These are phyloP conservation scores for Condylostylus longicornis DNA, from an alignment of 1,140 invertebrate species.

Conservation along the genomic window DNA sequence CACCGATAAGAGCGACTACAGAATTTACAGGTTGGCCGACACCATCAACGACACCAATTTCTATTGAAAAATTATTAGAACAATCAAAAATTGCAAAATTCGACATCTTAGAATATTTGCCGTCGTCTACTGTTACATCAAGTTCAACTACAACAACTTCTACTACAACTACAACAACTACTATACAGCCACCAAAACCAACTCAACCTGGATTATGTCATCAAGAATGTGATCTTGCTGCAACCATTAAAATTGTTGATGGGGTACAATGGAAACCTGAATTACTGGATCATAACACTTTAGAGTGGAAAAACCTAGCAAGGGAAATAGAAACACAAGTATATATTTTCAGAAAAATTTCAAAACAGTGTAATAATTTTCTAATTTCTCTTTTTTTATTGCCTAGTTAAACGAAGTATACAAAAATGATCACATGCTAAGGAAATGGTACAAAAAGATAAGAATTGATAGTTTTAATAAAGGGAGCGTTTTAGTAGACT, in stretches of 20 bases:
- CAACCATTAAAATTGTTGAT: slow-evolving; percentile 66
- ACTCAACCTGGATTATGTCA: slow-evolving; percentile 68
- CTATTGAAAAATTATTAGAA: slow-evolving; percentile 62
- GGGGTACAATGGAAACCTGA: slow-evolving; percentile 71
- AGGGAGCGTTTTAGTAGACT: slow-evolving; percentile 75
- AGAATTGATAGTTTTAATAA: slow-evolving; percentile 75
- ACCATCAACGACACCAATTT: slow-evolving; percentile 65
- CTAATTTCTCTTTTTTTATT: slow-evolving; percentile 1
- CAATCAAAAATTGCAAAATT: slow-evolving; percentile 47
- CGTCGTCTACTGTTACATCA: too few species aligned
- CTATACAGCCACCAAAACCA: slow-evolving; percentile 50
- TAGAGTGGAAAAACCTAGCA: slow-evolving; percentile 68
- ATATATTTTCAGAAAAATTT: too few species aligned
- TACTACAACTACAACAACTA: slow-evolving; percentile 61
- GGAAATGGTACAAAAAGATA: slow-evolving; percentile 69
- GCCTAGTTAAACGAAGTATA: slow-evolving; percentile 68
- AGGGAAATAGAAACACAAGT: slow-evolving; percentile 65
- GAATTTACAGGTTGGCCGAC: slow-evolving; percentile 82
- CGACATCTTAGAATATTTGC: slow-evolving; percentile 24
- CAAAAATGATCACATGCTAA: slow-evolving; percentile 52
- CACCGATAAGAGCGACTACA: slow-evolving; percentile 67
- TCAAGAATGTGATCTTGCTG: slow-evolving; percentile 64
- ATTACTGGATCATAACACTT: slow-evolving; percentile 67
- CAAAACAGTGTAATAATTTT: too few species aligned
- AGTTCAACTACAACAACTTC: slow-evolving; percentile 44